Evolutionary conservation across 2,113 vertebrate genomes (phyloP).

Genomic region (Telmatochromis brachygnathus): DNA sequence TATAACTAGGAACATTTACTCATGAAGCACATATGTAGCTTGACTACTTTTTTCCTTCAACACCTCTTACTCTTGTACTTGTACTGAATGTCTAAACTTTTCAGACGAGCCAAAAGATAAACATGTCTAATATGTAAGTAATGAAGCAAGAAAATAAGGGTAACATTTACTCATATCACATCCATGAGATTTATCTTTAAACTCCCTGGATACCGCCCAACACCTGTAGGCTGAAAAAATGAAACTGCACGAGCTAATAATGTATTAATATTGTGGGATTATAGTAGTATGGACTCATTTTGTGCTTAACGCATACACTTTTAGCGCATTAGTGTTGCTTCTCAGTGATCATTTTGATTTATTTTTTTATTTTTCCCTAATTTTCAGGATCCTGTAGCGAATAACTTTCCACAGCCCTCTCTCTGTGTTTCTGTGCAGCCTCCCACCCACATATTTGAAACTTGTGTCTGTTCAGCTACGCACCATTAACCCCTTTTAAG

Average conservation of each 20-base stretch:
- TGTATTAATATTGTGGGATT: not conserved
- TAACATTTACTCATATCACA: not conserved
- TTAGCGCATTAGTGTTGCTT: not conserved
- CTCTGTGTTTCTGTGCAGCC: not conserved
- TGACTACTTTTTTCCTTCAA: not conserved
- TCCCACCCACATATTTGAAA: not conserved
- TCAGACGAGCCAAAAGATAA: not conserved
- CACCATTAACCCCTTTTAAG: slow-evolving; percentile 55
- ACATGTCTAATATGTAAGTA: not conserved
- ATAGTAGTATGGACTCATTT: not conserved
- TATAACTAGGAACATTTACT: not conserved
- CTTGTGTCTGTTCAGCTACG: slow-evolving; percentile 29
- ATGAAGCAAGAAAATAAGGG: not conserved
- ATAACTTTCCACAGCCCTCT: not conserved
- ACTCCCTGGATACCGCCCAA: not conserved
- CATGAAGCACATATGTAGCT: not conserved
- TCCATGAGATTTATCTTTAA: not conserved
- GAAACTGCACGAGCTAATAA: not conserved
- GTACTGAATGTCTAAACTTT: not conserved
- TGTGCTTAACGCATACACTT: not conserved
- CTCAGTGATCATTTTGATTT: not conserved
- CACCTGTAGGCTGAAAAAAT: not conserved
- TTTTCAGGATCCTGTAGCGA: not conserved
- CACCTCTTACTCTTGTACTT: not conserved
- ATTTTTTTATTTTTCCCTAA: not conserved